phyloP scores from a whole-genome alignment of 1,140 invertebrate genomes.

The Schmidtea mediterranea region DNA sequence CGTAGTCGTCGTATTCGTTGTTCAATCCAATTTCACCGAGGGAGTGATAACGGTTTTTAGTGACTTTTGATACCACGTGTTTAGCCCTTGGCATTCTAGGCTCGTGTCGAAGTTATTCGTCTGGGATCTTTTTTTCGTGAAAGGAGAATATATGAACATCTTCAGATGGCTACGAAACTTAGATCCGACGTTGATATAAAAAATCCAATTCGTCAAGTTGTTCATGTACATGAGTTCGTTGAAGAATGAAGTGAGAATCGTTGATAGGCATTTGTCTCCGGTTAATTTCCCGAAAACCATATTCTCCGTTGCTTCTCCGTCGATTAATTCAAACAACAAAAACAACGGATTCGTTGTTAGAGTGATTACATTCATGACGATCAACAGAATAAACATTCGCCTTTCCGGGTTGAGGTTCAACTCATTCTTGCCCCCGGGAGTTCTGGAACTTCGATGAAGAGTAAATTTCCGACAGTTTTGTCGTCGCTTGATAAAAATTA shows the following conservation, averaged over 20 bases:
- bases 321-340: constrained; percentile 1
- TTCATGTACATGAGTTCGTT: not conserved
- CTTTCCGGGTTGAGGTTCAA: not conserved
- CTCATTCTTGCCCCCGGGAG: not conserved
- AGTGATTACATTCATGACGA: constrained; percentile 1
- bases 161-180: not conserved
- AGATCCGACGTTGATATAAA: not conserved
- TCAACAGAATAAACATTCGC: not conserved
- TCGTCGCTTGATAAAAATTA: not conserved
- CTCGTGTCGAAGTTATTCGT: too few species aligned
- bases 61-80: too few species aligned
- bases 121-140: too few species aligned
- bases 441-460: not conserved
- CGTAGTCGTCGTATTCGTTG: too few species aligned
- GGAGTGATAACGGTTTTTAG: too few species aligned
- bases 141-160: too few species aligned
- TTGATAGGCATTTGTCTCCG: not conserved
- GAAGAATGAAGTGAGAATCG: not conserved
- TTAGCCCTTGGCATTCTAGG: too few species aligned
- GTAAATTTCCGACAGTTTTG: not conserved
- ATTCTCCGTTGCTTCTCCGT: not conserved
- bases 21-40: too few species aligned
- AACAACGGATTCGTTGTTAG: constrained; percentile 4
- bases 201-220: constrained; percentile 1
- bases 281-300: not conserved